Evolutionary conservation across 2,888 invertebrate genomes (phyloP).

Genomic region (Byasa hedistus): DNA sequence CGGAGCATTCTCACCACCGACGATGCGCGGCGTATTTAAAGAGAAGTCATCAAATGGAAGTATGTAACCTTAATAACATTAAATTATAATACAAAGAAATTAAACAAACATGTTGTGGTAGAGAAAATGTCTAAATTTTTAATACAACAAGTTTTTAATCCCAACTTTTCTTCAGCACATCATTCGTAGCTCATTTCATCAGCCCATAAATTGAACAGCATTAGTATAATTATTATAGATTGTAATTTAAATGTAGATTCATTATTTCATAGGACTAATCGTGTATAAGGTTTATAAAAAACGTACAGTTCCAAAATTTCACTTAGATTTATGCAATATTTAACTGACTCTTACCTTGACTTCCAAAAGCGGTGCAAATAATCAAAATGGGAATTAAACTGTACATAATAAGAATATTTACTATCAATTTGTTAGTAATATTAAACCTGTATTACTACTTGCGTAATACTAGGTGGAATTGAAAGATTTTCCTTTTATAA

Average conservation of each 20-base stretch:
- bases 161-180: too few species aligned
- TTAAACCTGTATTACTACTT: neutral
- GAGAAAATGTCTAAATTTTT: too few species aligned
- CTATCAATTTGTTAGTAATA: neutral
- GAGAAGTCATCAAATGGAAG: constrained; percentile 13
- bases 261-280: too few species aligned
- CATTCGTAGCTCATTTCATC: too few species aligned
- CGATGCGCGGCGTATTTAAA: constrained; percentile 42
- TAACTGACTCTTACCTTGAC: constrained; percentile 10
- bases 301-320: neutral
- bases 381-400: constrained; percentile 2
- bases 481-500: constrained; percentile 23
- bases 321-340: neutral
- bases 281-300: neutral
- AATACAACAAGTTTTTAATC: too few species aligned
- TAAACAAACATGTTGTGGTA: too few species aligned
- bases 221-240: too few species aligned
- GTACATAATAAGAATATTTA: constrained; percentile 12
- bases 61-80: constrained; percentile 15
- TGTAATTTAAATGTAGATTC: too few species aligned
- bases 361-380: constrained; percentile 6
- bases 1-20: constrained; percentile 68
- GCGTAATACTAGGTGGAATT: neutral
- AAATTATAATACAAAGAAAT: neutral
- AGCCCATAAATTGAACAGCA: too few species aligned